Conservation (phyloP, 2,888 invertebrate species). For the Cantharis lateralis region DNA sequence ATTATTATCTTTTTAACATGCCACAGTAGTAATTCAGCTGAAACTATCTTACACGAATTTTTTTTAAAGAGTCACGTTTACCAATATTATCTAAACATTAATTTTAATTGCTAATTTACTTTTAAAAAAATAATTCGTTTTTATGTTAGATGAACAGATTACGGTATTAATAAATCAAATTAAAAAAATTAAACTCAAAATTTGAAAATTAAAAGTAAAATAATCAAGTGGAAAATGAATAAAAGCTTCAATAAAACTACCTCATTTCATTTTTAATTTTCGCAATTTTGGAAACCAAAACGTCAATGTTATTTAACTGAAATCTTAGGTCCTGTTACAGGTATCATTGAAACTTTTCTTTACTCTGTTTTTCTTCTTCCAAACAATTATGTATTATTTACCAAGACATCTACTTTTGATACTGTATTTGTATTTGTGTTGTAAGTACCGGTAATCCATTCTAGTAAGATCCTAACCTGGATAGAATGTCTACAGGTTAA, state of each 20-base stretch:
- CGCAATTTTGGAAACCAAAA: too few relatives aligned
- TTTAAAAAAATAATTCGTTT: neutral
- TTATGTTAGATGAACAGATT: neutral
- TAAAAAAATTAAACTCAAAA: neutral
- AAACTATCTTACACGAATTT: neutral
- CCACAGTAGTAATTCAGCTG: neutral
- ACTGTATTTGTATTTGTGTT: too few relatives aligned
- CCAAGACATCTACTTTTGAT: too few relatives aligned
- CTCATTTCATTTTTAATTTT: too few relatives aligned
- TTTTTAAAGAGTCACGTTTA: neutral
- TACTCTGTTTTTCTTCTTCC: too few relatives aligned
- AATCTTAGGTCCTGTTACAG: too few relatives aligned
- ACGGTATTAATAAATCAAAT: neutral
- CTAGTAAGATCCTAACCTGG: too few relatives aligned
- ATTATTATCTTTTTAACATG: neutral
- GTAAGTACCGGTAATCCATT: too few relatives aligned
- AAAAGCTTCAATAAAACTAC: neutral
- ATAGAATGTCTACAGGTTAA: too few relatives aligned
- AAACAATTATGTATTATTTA: too few relatives aligned
- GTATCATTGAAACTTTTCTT: too few relatives aligned
- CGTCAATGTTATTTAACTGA: too few relatives aligned
- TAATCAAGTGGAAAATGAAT: neutral
- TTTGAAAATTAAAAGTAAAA: neutral
- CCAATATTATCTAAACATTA: neutral
- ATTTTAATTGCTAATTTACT: neutral